Evolutionary conservation across 2,797 vertebrate species (phyloP).

Genomic region (Notolabrus celidotus): DNA sequence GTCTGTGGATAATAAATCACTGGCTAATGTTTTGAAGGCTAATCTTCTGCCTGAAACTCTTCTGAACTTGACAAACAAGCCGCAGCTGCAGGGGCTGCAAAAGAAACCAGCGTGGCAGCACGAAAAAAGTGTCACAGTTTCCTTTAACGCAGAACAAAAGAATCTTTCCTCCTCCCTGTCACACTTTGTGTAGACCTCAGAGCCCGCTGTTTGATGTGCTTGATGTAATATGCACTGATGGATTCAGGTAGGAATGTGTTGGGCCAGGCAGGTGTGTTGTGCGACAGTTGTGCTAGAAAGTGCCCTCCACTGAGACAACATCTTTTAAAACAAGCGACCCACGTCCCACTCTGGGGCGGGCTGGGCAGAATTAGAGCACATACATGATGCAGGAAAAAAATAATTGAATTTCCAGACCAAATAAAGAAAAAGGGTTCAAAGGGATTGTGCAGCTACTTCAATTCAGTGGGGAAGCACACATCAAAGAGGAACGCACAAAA

Average conservation of each 20-base stretch:
- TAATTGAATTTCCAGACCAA: slow-evolving; percentile 72
- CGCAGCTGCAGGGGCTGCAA: slow-evolving; percentile 23
- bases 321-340: slow-evolving; percentile 78
- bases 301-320: slow-evolving; percentile 75
- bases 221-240: slow-evolving; percentile 71
- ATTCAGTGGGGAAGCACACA: slow-evolving; percentile 46
- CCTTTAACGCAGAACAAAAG: slow-evolving; percentile 63
- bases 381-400: slow-evolving; percentile 46
- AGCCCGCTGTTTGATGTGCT: slow-evolving; percentile 68
- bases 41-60: slow-evolving; percentile 22
- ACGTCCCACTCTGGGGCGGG: slow-evolving; percentile 56
- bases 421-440: slow-evolving; percentile 72
- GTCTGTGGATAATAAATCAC: slow-evolving; percentile 17
- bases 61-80: slow-evolving; percentile 18
- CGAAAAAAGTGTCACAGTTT: slow-evolving; percentile 51
- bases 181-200: slow-evolving; percentile 61
- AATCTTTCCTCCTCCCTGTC: slow-evolving; percentile 68
- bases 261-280: slow-evolving; percentile 61
- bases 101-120: slow-evolving; percentile 37
- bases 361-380: slow-evolving; percentile 66
- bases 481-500: slow-evolving; percentile 45
- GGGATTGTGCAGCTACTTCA: slow-evolving; percentile 41
- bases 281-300: slow-evolving; percentile 75
- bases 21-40: slow-evolving; percentile 8
- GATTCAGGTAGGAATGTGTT: slow-evolving; percentile 73